phyloP scores from a whole-genome alignment of 2,797 vertebrate genomes.

The Phyllotis vaccarum region DNA sequence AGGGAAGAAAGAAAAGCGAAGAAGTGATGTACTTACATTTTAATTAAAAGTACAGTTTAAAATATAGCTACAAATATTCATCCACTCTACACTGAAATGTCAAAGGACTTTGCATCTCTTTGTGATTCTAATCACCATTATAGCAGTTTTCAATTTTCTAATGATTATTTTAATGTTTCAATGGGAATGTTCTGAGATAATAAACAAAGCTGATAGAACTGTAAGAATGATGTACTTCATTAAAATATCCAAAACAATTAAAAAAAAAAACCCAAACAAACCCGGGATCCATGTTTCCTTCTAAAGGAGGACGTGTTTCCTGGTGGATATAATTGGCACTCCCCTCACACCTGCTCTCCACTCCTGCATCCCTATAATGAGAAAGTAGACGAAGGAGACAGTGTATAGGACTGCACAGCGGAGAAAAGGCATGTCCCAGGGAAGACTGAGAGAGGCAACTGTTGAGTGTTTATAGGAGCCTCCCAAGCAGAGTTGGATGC shows the following conservation, averaged over 20 bases:
- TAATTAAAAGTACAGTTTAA: neutral
- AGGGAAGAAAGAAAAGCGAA: neutral
- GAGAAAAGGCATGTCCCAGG: neutral
- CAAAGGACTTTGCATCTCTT: neutral
- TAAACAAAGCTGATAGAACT: neutral
- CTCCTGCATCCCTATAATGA: neutral
- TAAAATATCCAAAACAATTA: neutral
- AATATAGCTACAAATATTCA: neutral
- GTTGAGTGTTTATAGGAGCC: neutral
- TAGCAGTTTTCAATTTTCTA: slow-evolving; percentile 44
- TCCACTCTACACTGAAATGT: neutral
- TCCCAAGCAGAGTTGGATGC: neutral
- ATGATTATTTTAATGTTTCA: slow-evolving; percentile 32
- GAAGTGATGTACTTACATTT: neutral
- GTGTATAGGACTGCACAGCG: neutral
- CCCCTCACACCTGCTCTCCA: neutral
- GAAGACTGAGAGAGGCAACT: neutral
- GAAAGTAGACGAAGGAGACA: neutral
- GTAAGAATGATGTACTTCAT: neutral
- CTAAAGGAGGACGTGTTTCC: neutral
- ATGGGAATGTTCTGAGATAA: neutral
- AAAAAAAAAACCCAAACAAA: neutral
- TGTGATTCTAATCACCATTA: slow-evolving; percentile 1
- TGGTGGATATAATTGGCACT: neutral
- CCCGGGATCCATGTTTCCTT: neutral